Evolutionary conservation across 2,888 invertebrate genomes (phyloP).

Genomic region (Mythimna loreyi): DNA sequence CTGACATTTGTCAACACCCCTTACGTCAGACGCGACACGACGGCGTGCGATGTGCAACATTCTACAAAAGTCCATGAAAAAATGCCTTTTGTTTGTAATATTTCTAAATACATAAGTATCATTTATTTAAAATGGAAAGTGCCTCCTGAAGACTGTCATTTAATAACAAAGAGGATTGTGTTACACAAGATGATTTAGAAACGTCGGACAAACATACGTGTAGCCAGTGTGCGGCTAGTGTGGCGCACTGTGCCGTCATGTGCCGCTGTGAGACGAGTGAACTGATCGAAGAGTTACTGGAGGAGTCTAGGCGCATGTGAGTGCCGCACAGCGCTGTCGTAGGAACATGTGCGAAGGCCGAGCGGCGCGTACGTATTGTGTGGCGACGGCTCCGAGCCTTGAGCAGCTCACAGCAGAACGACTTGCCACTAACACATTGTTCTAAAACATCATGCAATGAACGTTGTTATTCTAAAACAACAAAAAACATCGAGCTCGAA

Average conservation of each 20-base stretch:
- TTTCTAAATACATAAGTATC: conserved; percentile 17
- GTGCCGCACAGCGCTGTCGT: conserved; percentile 26
- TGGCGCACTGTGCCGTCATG: conserved; percentile 17
- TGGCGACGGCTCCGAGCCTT: conserved; percentile 49
- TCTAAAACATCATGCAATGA: conserved; percentile 37
- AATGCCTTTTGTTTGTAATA: conserved; percentile 29
- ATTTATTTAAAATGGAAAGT: conserved; percentile 54
- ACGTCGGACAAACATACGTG: not conserved
- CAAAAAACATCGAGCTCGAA: conserved; percentile 28
- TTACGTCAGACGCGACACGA: conserved; percentile 16
- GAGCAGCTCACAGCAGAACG: conserved; percentile 53
- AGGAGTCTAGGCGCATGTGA: conserved; percentile 30
- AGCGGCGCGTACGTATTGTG: conserved; percentile 24
- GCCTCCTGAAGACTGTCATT: conserved; percentile 20
- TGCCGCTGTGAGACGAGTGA: conserved; percentile 30
- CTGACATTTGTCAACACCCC: conserved; percentile 33
- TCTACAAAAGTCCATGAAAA: conserved; percentile 15
- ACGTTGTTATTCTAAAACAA: conserved; percentile 41
- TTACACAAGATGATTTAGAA: conserved; percentile 39
- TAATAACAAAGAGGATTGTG: conserved; percentile 39
- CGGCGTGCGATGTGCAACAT: conserved; percentile 8
- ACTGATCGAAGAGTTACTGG: conserved; percentile 41
- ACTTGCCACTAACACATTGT: conserved; percentile 30
- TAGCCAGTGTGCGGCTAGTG: not conserved
- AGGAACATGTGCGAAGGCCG: conserved; percentile 58